Percentiles rank a stretch among this genome's conserved stretches.
Conservation (phyloP, 2,797 vertebrate species). For the Periparus ater region DNA sequence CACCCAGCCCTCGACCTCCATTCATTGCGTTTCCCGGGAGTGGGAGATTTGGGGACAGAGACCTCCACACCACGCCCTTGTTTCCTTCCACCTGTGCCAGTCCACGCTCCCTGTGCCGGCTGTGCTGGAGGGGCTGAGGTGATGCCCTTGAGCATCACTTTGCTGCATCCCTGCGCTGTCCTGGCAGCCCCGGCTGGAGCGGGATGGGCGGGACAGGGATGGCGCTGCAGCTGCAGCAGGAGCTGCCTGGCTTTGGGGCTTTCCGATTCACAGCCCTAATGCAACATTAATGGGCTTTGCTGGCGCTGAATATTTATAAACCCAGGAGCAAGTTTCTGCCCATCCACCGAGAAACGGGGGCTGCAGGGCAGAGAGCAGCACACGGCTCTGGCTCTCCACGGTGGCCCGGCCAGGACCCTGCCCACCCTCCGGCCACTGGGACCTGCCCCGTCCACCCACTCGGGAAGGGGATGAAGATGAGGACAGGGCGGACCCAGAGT, state of each 20-base stretch:
- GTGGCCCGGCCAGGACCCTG: neutral
- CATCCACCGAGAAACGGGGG: neutral
- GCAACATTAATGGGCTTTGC: slow-evolving; percentile 65
- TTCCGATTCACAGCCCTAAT: slow-evolving; percentile 64
- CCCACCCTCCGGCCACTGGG: rapidly evolving
- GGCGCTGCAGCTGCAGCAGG: neutral
- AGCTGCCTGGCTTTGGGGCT: slow-evolving; percentile 54
- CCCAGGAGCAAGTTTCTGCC: slow-evolving; percentile 22
- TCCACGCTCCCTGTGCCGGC: rapidly evolving
- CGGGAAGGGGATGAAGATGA: neutral
- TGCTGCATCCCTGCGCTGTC: neutral
- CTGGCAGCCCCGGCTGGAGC: neutral
- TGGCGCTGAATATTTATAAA: slow-evolving; percentile 64
- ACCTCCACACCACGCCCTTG: too few species aligned
- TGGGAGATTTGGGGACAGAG: neutral
- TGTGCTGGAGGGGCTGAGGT: neutral
- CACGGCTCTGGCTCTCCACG: rapidly evolving
- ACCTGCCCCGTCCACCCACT: neutral
- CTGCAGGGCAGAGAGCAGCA: neutral
- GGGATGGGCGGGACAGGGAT: neutral
- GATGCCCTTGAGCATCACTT: neutral
- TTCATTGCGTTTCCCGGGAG: neutral
- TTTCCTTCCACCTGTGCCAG: neutral
- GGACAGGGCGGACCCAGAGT: neutral
- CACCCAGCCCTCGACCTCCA: neutral